Evolutionary conservation across 2,888 invertebrate species (phyloP).

Genomic region (Chloroclystis v-ata): DNA sequence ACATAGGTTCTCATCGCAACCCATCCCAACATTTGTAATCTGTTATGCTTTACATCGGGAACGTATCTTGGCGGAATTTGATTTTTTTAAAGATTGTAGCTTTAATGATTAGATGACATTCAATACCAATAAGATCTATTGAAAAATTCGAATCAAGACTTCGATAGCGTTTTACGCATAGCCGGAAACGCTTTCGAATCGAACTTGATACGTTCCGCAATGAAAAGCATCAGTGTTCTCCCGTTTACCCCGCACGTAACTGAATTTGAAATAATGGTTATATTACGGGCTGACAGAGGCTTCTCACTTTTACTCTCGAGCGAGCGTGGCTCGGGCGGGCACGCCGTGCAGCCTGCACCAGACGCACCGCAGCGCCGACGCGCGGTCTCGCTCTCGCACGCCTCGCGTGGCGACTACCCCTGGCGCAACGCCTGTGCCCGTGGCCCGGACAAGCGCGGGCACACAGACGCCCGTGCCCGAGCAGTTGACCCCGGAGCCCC

Average conservation of each 20-base stretch:
- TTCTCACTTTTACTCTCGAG: constrained; percentile 84
- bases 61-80: neutral
- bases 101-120: no score
- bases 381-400: constrained; percentile 60
- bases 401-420: constrained; percentile 54
- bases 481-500: constrained; percentile 51
- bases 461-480: constrained; percentile 49
- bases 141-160: neutral
- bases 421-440: constrained; percentile 55
- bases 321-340: constrained; percentile 85
- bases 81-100: no score
- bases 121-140: no score
- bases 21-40: constrained; percentile 11
- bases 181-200: no score
- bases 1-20: constrained; percentile 19
- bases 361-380: constrained; percentile 40
- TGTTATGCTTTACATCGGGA: neutral
- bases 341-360: constrained; percentile 80
- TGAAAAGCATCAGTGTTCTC: constrained; percentile 5
- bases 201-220: neutral
- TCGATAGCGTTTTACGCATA: no score
- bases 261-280: constrained; percentile 46
- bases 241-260: constrained; percentile 31
- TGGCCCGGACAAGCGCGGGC: constrained; percentile 62
- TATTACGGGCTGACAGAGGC: constrained; percentile 69